A percentile compares a stretch with the other conserved stretches of the same genome.
Conservation (phyloP, 1,140 invertebrate genomes). For the Nebria ingens region DNA sequence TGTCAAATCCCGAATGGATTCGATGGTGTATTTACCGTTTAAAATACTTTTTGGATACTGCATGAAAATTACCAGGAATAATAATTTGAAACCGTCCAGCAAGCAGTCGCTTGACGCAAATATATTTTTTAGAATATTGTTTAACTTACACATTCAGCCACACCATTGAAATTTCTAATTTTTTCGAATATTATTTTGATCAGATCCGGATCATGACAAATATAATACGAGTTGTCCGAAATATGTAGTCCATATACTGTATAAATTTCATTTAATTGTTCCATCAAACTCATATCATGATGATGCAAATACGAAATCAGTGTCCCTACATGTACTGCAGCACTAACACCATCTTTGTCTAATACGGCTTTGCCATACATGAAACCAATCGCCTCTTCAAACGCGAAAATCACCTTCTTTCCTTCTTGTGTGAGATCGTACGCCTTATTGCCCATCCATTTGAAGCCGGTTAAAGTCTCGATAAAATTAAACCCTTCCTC, state of each 20-base stretch:
- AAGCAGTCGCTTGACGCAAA: no score
- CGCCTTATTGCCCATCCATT: slow-evolving; percentile 96
- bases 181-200: slow-evolving; percentile 74
- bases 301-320: slow-evolving; percentile 63
- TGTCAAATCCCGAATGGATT: slow-evolving; percentile 74
- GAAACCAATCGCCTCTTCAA: slow-evolving; percentile 91
- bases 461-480: slow-evolving; percentile 98
- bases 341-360: slow-evolving; percentile 94
- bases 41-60: slow-evolving; percentile 68
- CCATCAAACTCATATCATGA: slow-evolving; percentile 51
- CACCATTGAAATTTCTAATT: slow-evolving; percentile 64
- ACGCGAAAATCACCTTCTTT: slow-evolving; percentile 83
- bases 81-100: not conserved
- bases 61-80: slow-evolving; percentile 25
- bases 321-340: slow-evolving; percentile 61
- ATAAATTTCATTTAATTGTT: slow-evolving; percentile 78
- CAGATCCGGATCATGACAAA: slow-evolving; percentile 63
- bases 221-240: slow-evolving; percentile 77
- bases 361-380: slow-evolving; percentile 82
- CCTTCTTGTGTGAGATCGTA: slow-evolving; percentile 56
- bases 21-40: slow-evolving; percentile 62
- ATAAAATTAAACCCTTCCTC: slow-evolving; percentile 76
- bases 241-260: slow-evolving; percentile 77
- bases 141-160: slow-evolving; percentile 49
- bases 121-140: no score